Percentiles rank a stretch among this genome's conserved stretches.
These are phyloP conservation scores for Harpagifer antarcticus DNA, from an alignment of 2,797 vertebrate species.

Conservation along the genomic window DNA sequence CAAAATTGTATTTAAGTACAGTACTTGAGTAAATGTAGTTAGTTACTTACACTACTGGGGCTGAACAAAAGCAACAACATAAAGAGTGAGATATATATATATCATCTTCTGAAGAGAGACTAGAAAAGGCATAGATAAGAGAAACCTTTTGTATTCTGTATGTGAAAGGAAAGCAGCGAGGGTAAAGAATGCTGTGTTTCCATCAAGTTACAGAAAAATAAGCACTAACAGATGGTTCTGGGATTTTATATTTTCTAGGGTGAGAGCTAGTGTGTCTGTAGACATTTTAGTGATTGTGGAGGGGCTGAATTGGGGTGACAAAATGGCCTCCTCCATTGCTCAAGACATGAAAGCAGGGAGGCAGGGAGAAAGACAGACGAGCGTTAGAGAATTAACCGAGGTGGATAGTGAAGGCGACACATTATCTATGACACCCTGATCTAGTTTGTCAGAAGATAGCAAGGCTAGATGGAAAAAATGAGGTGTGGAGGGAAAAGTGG, in stretches of 20 bases:
- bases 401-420: constrained; percentile 23
- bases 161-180: not conserved
- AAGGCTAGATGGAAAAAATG: not conserved
- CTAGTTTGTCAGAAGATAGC: constrained; percentile 44
- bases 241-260: constrained; percentile 41
- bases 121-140: not conserved
- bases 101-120: not conserved
- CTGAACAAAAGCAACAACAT: not conserved
- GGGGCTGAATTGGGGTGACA: constrained; percentile 49
- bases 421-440: constrained; percentile 47
- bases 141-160: constrained; percentile 11
- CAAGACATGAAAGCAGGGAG: constrained; percentile 37
- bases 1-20: no score
- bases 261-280: constrained; percentile 45
- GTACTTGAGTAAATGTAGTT: no score
- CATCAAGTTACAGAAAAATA: not conserved
- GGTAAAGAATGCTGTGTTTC: constrained; percentile 5
- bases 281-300: constrained; percentile 48
- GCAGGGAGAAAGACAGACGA: constrained; percentile 4
- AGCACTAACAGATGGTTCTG: constrained; percentile 13
- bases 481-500: not conserved
- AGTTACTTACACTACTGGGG: no score
- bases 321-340: constrained; percentile 56
- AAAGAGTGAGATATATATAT: not conserved
- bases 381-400: constrained; percentile 41